Evolutionary conservation across 2,888 invertebrate species (phyloP), one percentile per base, ranked within the genome.

Genomic region (Tipula lateralis): DNA sequence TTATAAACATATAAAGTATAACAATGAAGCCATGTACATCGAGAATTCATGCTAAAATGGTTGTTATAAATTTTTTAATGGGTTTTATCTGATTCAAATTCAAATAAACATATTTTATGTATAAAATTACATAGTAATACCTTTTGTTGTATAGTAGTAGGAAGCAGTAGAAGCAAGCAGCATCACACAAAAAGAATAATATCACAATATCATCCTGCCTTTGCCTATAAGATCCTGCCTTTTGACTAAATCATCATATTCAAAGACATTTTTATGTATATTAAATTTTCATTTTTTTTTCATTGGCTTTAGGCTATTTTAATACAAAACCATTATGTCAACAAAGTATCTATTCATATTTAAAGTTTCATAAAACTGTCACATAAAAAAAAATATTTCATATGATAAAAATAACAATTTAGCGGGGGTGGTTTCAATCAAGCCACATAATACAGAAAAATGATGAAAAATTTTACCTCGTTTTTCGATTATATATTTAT

Each of bases 221-320:
- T n/a, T n/a, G n/a, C n/a, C n/a, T n/a, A n/a, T 66, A 24, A 24
- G 66, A 66, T 66, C 1, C 16, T 16, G n/a, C 16, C 3, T 44
- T n/a, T 44, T 44, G 44, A 44, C 44, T 44, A 16, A 44, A 44
- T 16, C 44, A 44, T 44, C 44, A 44, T 44, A 44, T 66, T 66
- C 66, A 66, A 66, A 66, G 66, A 66, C 66, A 66, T 66, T 66
- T 66, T 66, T 66, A 66, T 66, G 66, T 66, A 66, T 66, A 66
- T 66, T 66, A 66, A 66, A 66, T 66, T 66, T 44, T n/a, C n/a
- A n/a, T 44, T 44, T 44, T 66, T 19, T 66, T 50, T 50, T 16
- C 5, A 7, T 7, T n/a, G 3, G 66, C 66, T 24, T 66, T 66
- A 24, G 66, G 66, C 66, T 24, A 66, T 66, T 66, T 66, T 66